Base-by-base conservation (phyloP, 1,140 invertebrate genomes). In the Teleogryllus occipitalis region DNA sequence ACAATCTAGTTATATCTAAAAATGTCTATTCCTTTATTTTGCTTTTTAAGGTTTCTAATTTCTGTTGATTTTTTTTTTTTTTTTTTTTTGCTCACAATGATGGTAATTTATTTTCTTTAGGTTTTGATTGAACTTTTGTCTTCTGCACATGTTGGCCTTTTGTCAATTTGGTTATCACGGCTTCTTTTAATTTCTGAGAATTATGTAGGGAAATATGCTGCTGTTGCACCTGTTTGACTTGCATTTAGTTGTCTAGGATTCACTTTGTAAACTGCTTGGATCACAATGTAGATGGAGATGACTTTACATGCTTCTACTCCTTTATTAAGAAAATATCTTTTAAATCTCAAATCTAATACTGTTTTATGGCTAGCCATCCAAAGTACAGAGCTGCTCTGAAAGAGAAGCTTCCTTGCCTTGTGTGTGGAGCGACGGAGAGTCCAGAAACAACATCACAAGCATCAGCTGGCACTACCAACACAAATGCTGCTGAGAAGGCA, bases 341-440 rank as follows among this genome's bases (percentile, higher is more conserved):
- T 39, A 2, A 39, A 39, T 39, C 1, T 77, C 15, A 47, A 47
- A 47, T 14, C 14, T 46, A 47, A 3, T 77, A 15, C 10, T 47
- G 21, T 77, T 27, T 77, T 54, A 47, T 47, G 22, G 21, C 7
- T 82, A 93, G 92, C 83, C 93, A 94, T 88, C 93, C 93, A 46
- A 93, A 93, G 84, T 95, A 94, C 83, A 88, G 92, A 83, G 86
- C 90, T 81, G 93, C 92, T 74, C 85, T 95, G 74, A 88, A 90
- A 81, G 88, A 91, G 85, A 93, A 90, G 85, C 93, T 93, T 85
- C 93, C 93, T 81, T 90, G 88, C 80, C 86, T 93, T 82, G 88
- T 89, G 18, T 92, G 92, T 83, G 80, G 82, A 12, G 78, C 79
- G 8, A 80, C 81, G n/a, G 79, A 81, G 18, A 88, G 88, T 73